These are phyloP conservation scores for Pemphigus obesinymphae DNA, from an alignment of 1,140 invertebrate species.

Conservation along the genomic window DNA sequence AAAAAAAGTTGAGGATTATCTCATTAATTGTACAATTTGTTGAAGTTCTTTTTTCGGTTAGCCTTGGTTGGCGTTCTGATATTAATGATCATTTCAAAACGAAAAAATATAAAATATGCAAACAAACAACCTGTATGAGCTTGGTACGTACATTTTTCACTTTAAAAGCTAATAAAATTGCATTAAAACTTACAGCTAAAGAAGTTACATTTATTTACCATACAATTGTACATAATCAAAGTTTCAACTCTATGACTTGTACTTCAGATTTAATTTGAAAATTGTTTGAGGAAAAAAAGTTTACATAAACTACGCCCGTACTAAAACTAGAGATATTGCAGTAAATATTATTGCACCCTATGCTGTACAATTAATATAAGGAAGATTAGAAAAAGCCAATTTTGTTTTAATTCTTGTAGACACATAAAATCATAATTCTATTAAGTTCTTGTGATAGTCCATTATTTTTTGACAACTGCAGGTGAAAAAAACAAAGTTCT, in stretches of 20 bases:
- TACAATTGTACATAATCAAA: not conserved
- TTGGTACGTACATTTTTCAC: not conserved
- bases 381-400: not conserved
- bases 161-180: not conserved
- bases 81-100: not conserved
- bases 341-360: not conserved
- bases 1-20: not conserved
- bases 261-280: not conserved
- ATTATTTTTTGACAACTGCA: not conserved
- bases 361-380: not conserved
- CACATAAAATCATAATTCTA: not conserved
- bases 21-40: not conserved
- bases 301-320: not conserved
- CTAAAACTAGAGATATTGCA: not conserved
- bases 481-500: not conserved
- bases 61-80: not conserved
- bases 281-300: not conserved
- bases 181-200: not conserved
- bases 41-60: slow-evolving; percentile 8
- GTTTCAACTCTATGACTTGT: too few species aligned
- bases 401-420: not conserved
- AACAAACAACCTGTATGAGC: not conserved
- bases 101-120: not conserved
- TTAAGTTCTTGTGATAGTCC: not conserved
- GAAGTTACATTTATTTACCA: not conserved